Percentiles rank a stretch among this genome's conserved stretches.
Conservation (phyloP, 2,113 vertebrate species). For the Tauraco erythrolophus region DNA sequence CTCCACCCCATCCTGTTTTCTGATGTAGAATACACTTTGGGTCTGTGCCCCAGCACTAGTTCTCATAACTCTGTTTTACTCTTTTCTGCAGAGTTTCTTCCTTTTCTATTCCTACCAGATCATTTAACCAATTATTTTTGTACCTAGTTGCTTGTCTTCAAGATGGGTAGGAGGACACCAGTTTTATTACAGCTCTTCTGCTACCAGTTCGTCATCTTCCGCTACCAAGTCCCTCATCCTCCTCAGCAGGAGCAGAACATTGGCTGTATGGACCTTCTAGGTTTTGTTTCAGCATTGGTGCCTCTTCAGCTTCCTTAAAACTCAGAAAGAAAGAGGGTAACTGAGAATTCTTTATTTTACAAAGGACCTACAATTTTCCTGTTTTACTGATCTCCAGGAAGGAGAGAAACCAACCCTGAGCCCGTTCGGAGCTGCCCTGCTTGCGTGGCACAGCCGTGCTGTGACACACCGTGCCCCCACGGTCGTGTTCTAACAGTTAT, state of each 20-base stretch:
- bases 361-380: not conserved
- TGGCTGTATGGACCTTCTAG: not conserved
- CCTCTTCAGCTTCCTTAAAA: not conserved
- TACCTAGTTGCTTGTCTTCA: not conserved
- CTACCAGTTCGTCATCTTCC: too few species aligned
- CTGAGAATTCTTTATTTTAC: not conserved
- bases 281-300: not conserved
- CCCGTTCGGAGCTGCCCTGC: not conserved
- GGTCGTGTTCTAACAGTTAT: not conserved
- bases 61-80: not conserved
- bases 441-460: rapidly evolving
- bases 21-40: not conserved
- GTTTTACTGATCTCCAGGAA: not conserved
- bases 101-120: not conserved
- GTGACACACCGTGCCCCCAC: not conserved
- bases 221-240: not conserved
- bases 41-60: not conserved
- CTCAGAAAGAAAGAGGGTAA: not conserved
- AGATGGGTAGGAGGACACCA: too few species aligned
- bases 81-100: not conserved
- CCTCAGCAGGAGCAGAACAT: not conserved
- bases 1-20: not conserved
- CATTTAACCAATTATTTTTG: not conserved
- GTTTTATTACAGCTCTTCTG: not conserved
- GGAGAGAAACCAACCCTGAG: not conserved